Evolutionary conservation across 2,888 invertebrate species (phyloP).

Genomic region (Oscheius sp.): DNA sequence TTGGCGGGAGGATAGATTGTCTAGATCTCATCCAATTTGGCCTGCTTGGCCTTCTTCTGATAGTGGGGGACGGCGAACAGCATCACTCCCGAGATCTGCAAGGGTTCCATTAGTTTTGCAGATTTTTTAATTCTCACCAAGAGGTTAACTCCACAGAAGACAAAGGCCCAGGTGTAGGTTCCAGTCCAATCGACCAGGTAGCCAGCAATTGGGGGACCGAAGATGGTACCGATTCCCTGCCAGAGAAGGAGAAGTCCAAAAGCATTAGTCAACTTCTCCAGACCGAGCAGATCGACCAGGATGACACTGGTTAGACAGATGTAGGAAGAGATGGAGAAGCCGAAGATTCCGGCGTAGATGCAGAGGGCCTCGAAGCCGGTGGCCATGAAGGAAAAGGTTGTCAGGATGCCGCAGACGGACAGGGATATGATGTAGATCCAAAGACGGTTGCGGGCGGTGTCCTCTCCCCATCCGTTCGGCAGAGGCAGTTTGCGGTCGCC

Average conservation of each 20-base stretch:
- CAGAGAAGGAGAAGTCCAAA: conserved; percentile 95
- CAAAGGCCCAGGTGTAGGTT: conserved; percentile 89
- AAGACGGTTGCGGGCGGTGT: conserved; percentile 90
- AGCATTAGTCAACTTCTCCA: conserved; percentile 95
- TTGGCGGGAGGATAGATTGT: background rate
- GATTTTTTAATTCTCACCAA: conserved; percentile 49
- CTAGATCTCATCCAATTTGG: conserved; percentile 11
- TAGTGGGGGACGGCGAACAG: conserved; percentile 67
- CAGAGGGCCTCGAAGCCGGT: conserved; percentile 82
- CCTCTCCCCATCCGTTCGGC: conserved; percentile 77
- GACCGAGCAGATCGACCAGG: conserved; percentile 91
- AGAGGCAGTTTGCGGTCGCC: conserved; percentile 66
- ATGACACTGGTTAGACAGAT: conserved; percentile 97
- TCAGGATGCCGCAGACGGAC: conserved; percentile 89
- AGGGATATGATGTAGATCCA: conserved; percentile 89
- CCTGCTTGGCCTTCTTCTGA: conserved; percentile 42
- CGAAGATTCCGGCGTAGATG: conserved; percentile 82
- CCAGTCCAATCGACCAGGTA: conserved; percentile 83
- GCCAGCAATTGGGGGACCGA: conserved; percentile 84
- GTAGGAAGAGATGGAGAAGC: conserved; percentile 77
- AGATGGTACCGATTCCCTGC: conserved; percentile 88
- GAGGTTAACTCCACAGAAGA: conserved; percentile 82
- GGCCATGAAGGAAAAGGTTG: conserved; percentile 84
- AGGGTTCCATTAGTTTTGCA: background rate
- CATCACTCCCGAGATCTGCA: conserved; percentile 63